Evolutionary conservation across 2,113 vertebrate species (phyloP), one percentile per base, ranked within the genome.

Genomic region (Micromys minutus): DNA sequence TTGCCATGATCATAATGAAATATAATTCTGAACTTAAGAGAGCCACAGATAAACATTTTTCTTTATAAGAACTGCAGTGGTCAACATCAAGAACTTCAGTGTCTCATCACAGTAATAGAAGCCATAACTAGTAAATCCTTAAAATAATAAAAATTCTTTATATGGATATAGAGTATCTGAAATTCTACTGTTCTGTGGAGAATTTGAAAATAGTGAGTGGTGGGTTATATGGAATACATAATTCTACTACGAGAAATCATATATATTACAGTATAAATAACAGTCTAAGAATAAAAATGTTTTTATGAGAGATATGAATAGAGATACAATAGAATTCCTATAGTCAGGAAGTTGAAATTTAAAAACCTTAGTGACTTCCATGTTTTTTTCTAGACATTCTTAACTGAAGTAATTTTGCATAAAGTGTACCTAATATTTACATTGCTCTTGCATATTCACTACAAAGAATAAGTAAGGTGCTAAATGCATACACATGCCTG

Each of bases 361-460:
- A 92, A 96, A 92, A 92, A 71, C 90, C 8, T 9, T 16, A 75
- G 6, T 29, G 52, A 89, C 1, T 21, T 55, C n/a, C 13, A 61
- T 61, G 74, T 39, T 83, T 77, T 79, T 75, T 63, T 12, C 55
- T 57, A 39, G 81, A 1, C 1, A 75, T 91, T 90, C 15, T 59
- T 72, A 57, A 69, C 45, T 31, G 83, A 13, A 76, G 21, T 91
- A 36, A 1, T 79, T 12, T 85, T 26, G 1, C 71, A 69, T 9
- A 83, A 50, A 63, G 69, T 47, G 21, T 42, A 16, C 3, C 0
- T 91, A 87, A 36, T 34, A 55, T 63, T 79, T 29, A 69, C 11
- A 88, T 1, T 17, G 42, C 45, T 3, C 0, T 59, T 91, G 59
- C 17, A 45, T 2, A 57, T 86, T 5, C 86, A 17, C 31, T 93